Evolutionary conservation across 2,113 vertebrate genomes (phyloP).

Genomic region (Proteles cristata): DNA sequence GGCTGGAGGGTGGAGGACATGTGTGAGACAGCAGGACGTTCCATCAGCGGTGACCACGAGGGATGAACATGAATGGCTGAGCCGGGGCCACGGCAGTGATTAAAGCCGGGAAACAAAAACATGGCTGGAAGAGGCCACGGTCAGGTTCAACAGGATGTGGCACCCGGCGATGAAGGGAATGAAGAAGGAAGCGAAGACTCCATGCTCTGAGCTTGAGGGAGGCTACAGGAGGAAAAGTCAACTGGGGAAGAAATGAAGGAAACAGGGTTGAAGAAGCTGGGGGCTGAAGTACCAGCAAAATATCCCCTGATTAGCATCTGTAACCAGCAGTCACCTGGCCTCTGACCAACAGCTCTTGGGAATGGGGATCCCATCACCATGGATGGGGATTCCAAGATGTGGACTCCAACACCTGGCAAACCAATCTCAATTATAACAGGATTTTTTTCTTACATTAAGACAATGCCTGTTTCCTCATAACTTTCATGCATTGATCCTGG

Average conservation of each 20-base stretch:
- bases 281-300: neutral
- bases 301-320: too few species aligned
- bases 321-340: neutral
- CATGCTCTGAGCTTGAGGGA: fast-evolving
- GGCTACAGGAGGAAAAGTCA: fast-evolving
- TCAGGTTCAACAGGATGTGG: fast-evolving
- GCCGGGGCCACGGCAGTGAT: too few species aligned
- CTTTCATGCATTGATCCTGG: neutral
- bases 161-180: fast-evolving
- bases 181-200: too few species aligned
- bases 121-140: too few species aligned
- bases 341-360: neutral
- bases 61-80: neutral
- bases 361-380: neutral
- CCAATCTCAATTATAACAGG: neutral
- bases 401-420: neutral
- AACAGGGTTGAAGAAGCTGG: neutral
- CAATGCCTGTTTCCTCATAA: neutral
- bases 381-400: neutral
- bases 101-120: neutral
- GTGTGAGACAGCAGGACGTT: neutral
- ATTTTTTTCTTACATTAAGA: neutral
- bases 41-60: too few species aligned
- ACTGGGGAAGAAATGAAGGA: neutral
- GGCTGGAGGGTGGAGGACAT: neutral